phyloP scores from a whole-genome alignment of 2,113 vertebrate genomes.

The Laterallus jamaicensis region DNA sequence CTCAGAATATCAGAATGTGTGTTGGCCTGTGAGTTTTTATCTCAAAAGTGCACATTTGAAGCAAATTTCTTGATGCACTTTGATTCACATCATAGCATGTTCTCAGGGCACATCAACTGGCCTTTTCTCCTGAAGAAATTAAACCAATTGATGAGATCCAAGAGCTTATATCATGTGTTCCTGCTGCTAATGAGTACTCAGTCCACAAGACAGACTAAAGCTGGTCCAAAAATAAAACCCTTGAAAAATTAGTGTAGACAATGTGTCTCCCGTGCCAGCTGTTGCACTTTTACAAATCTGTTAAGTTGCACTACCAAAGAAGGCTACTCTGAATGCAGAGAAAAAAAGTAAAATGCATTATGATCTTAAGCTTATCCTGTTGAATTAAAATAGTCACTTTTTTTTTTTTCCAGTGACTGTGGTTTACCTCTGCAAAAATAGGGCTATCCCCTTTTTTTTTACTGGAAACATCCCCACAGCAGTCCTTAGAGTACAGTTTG shows the following conservation, averaged over 20 bases:
- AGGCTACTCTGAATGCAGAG: background rate
- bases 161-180: background rate
- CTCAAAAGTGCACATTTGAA: background rate
- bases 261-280: background rate
- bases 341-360: background rate
- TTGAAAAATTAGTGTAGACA: background rate
- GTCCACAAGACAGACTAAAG: background rate
- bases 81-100: background rate
- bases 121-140: constrained; percentile 19
- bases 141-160: background rate
- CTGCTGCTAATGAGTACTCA: constrained; percentile 7
- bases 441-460: background rate
- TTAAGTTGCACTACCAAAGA: background rate
- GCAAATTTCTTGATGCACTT: background rate
- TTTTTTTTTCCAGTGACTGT: background rate
- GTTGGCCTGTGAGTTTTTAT: background rate
- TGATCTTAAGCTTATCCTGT: background rate
- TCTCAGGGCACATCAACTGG: background rate
- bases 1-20: background rate
- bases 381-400: background rate
- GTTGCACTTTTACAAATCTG: background rate
- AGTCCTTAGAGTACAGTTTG: background rate
- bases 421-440: background rate
- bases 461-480: background rate
- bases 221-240: background rate